Conservation (phyloP, 1,140 invertebrate genomes). For the Ylistrum balloti region DNA sequence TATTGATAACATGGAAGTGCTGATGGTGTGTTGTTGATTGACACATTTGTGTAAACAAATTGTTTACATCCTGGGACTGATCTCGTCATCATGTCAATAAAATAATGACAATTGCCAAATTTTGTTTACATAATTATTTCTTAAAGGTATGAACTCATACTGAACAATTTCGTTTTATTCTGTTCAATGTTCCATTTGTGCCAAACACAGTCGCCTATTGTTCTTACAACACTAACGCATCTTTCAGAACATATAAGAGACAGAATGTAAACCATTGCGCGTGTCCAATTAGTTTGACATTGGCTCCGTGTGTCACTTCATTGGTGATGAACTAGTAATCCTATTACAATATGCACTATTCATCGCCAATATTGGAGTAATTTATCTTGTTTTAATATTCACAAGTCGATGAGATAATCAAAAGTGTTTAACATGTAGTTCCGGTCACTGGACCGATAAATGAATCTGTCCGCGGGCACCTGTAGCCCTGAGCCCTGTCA, state of each 20-base stretch:
- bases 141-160: not conserved
- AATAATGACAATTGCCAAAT: not conserved
- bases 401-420: slow-evolving; percentile 29
- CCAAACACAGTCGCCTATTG: not conserved
- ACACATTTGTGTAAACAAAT: not conserved
- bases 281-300: not conserved
- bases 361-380: slow-evolving; percentile 25
- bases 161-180: not conserved
- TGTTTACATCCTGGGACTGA: not conserved
- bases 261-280: not conserved
- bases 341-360: slow-evolving; percentile 28
- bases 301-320: not conserved
- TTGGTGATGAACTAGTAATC: not conserved
- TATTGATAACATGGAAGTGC: not conserved
- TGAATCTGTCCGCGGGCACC: not conserved
- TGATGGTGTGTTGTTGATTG: slow-evolving; percentile 9
- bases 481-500: not conserved
- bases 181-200: not conserved
- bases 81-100: slow-evolving; percentile 26
- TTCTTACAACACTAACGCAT: not conserved
- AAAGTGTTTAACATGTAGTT: slow-evolving; percentile 29
- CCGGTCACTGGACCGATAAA: not conserved
- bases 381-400: slow-evolving; percentile 36
- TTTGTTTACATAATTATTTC: not conserved
- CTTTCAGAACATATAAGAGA: not conserved